phyloP scores from a whole-genome alignment of 2,888 invertebrate genomes.

The Teleogryllus oceanicus region DNA sequence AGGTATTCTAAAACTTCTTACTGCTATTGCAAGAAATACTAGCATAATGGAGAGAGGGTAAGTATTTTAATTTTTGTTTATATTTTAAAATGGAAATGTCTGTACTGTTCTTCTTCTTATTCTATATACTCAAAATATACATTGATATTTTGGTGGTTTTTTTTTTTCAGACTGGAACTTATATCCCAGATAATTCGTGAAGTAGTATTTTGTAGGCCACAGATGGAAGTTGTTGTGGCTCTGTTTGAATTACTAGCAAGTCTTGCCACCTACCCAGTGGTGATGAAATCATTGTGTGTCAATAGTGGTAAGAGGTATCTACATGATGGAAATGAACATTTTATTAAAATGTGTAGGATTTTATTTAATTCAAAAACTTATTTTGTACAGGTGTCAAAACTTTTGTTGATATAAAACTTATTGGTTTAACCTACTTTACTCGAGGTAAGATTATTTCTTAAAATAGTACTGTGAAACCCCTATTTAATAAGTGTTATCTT shows the following conservation, averaged over 20 bases:
- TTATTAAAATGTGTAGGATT: too few relatives aligned
- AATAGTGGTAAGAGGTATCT: background rate
- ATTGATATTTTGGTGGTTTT: background rate
- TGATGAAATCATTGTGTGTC: slow-evolving; percentile 11
- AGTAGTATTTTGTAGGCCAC: background rate
- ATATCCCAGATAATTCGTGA: background rate
- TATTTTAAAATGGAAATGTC: too few relatives aligned
- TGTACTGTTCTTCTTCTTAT: too few relatives aligned
- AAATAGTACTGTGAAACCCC: too few relatives aligned
- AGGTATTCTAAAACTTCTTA: background rate
- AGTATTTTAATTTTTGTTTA: background rate
- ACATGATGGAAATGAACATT: too few relatives aligned
- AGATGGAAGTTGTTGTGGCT: background rate
- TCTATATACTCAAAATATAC: too few relatives aligned
- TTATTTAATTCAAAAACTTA: background rate
- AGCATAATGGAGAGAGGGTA: background rate
- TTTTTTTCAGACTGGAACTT: background rate
- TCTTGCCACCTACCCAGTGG: background rate
- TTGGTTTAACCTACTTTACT: background rate
- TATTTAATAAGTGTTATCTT: too few relatives aligned
- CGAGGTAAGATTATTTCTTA: background rate
- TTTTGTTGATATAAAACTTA: background rate
- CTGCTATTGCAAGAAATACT: background rate
- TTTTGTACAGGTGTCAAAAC: background rate
- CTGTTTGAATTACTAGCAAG: background rate